Evolutionary conservation across 1,140 invertebrate genomes (phyloP).

Genomic region (Periplaneta americana): DNA sequence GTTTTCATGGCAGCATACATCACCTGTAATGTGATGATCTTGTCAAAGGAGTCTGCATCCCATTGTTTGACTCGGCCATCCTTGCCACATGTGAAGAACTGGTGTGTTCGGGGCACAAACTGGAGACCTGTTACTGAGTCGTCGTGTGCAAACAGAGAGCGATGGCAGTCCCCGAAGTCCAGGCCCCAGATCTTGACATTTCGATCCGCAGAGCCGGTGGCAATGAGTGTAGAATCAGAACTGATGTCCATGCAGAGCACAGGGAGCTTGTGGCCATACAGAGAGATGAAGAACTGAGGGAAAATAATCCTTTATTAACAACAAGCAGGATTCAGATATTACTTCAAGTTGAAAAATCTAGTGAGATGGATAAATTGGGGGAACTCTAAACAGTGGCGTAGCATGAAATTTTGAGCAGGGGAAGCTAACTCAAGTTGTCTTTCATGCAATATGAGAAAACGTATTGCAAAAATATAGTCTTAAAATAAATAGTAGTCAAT

Average conservation of each 20-base stretch:
- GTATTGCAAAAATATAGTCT: too few species aligned
- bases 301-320: too few species aligned
- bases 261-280: constrained; percentile 96
- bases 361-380: too few species aligned
- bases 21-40: constrained; percentile 84
- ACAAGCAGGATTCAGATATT: too few species aligned
- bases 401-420: too few species aligned
- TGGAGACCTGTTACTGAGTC: constrained; percentile 84
- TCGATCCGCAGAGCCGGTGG: constrained; percentile 90
- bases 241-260: constrained; percentile 93
- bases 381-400: too few species aligned
- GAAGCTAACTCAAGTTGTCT: too few species aligned
- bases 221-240: constrained; percentile 82
- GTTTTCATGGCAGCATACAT: background rate
- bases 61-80: constrained; percentile 94
- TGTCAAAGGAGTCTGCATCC: constrained; percentile 92
- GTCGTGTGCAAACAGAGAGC: constrained; percentile 86
- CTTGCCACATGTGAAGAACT: constrained; percentile 89
- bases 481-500: too few species aligned
- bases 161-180: constrained; percentile 96
- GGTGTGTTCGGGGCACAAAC: constrained; percentile 88
- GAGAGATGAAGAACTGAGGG: constrained; percentile 83
- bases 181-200: constrained; percentile 98
- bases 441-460: too few species aligned
- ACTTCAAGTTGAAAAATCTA: too few species aligned